Conservation (phyloP, 2,888 invertebrate genomes). For the Meteorus cinctellus region DNA sequence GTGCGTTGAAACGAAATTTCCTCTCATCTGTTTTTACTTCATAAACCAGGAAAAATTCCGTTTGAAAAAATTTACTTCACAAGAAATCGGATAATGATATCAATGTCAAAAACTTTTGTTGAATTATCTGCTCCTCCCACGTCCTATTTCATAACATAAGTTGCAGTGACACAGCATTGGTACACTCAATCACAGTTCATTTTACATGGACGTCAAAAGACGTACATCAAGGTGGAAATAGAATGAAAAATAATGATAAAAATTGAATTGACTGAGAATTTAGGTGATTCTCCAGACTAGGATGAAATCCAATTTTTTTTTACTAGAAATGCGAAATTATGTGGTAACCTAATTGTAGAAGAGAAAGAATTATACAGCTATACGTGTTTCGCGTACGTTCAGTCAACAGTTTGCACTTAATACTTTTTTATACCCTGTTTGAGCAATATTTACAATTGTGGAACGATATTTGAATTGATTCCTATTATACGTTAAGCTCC, state of each 20-base stretch:
- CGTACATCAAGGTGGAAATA: neutral
- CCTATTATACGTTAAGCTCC: neutral
- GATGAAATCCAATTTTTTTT: slow-evolving; percentile 22
- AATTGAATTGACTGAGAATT: neutral
- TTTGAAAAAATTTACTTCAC: neutral
- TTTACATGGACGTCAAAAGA: neutral
- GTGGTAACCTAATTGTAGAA: slow-evolving; percentile 39
- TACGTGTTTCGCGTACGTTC: slow-evolving; percentile 23
- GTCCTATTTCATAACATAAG: neutral
- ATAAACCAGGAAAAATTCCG: neutral
- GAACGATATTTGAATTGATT: neutral
- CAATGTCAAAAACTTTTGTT: neutral
- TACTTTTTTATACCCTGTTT: slow-evolving; percentile 27
- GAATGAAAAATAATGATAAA: neutral
- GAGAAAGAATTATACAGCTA: slow-evolving; percentile 15
- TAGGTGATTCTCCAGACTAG: slow-evolving; percentile 3
- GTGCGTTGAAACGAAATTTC: neutral
- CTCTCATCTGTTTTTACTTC: neutral
- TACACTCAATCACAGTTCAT: neutral
- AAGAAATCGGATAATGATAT: neutral
- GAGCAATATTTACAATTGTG: slow-evolving; percentile 2
- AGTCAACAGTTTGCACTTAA: slow-evolving; percentile 44
- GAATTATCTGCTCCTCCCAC: neutral
- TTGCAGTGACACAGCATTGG: neutral
- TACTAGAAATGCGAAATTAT: slow-evolving; percentile 45